Evolutionary conservation across 2,797 vertebrate species (phyloP).

Genomic region (Florisuga fusca): DNA sequence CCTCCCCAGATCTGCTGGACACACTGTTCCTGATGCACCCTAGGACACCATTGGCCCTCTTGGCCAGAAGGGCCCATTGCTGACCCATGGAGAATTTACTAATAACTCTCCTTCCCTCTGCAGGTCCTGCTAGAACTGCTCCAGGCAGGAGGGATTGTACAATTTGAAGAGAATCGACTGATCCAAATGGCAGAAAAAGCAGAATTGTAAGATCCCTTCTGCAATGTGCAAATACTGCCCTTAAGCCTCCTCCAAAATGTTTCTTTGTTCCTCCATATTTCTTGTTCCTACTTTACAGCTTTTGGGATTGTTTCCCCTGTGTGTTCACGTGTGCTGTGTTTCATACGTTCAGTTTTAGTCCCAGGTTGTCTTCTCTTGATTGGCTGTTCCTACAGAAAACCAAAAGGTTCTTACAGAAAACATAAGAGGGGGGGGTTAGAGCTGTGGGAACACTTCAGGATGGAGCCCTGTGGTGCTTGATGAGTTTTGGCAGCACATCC

Average conservation of each 20-base stretch:
- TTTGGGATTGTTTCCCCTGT: not conserved
- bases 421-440: not conserved
- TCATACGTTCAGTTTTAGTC: not conserved
- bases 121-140: constrained; percentile 95
- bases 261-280: not conserved
- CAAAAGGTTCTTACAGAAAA: not conserved
- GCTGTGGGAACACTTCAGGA: not conserved
- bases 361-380: not conserved
- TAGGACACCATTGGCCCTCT: too few species aligned
- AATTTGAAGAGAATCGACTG: constrained; percentile 92
- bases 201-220: constrained; percentile 88
- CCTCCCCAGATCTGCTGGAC: too few species aligned
- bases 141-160: constrained; percentile 93
- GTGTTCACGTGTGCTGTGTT: not conserved
- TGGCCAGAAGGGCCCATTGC: too few species aligned
- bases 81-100: too few species aligned
- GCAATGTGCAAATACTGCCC: not conserved
- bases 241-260: not conserved
- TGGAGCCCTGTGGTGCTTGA: not conserved
- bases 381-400: not conserved
- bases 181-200: constrained; percentile 92
- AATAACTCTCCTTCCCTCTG: not conserved
- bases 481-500: not conserved
- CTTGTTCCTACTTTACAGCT: not conserved
- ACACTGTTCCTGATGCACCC: too few species aligned